Evolutionary conservation across 2,888 invertebrate genomes (phyloP).

Genomic region (Tachina fera): DNA sequence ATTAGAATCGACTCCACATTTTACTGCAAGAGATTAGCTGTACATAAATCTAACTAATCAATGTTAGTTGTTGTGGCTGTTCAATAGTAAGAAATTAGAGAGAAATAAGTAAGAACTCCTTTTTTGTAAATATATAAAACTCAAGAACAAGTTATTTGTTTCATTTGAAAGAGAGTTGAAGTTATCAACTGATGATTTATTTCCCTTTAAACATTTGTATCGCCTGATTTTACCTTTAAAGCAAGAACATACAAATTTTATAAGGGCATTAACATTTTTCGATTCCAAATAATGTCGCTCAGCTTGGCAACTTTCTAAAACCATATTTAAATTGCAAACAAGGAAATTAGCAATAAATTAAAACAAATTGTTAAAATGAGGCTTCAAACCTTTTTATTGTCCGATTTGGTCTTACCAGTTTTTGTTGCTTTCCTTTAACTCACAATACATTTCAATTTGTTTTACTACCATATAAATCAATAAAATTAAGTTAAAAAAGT

Average conservation of each 20-base stretch:
- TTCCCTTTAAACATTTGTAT: not conserved
- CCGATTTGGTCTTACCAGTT: constrained; percentile 8
- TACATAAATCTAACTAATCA: no score
- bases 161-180: no score
- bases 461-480: constrained; percentile 34
- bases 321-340: constrained; percentile 1
- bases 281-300: not conserved
- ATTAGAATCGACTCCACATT: no score
- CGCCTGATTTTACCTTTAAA: no score
- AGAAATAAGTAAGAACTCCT: no score
- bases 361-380: constrained; percentile 5
- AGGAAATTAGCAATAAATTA: not conserved
- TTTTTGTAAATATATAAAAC: no score
- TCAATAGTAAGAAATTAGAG: no score
- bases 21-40: no score
- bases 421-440: not conserved
- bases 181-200: no score
- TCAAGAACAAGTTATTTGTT: no score
- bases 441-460: constrained; percentile 3
- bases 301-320: constrained; percentile 27
- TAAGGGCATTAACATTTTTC: not conserved
- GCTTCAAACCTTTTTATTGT: constrained; percentile 8
- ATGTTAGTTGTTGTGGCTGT: no score
- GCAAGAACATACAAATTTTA: no score
- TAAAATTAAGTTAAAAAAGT: not conserved